A percentile compares a stretch with the other conserved stretches of the same genome.
Conservation (phyloP, 2,113 vertebrate genomes). For the Balaeniceps rex region DNA sequence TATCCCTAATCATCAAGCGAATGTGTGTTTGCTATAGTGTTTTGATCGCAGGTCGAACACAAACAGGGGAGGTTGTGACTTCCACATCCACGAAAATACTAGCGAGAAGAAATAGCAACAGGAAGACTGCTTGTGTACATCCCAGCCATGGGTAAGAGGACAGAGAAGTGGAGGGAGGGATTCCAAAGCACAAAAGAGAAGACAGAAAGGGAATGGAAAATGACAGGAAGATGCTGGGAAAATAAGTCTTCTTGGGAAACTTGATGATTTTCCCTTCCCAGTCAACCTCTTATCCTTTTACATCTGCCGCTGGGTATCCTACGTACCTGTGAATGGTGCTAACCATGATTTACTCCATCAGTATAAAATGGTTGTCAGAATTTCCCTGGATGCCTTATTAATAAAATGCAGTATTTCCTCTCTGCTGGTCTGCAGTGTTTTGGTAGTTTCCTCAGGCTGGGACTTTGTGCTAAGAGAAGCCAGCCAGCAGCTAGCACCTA, state of each 20-base stretch:
- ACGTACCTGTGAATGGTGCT: not conserved
- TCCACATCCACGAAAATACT: not conserved
- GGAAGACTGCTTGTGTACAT: not conserved
- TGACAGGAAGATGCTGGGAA: not conserved
- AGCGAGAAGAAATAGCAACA: not conserved
- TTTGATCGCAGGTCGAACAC: not conserved
- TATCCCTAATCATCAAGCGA: not conserved
- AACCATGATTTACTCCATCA: not conserved
- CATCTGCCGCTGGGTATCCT: not conserved
- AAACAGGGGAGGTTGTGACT: not conserved
- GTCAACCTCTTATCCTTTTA: not conserved
- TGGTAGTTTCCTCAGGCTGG: not conserved
- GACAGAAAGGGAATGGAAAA: not conserved
- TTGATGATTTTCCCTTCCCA: not conserved
- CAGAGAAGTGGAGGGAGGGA: not conserved
- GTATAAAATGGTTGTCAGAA: not conserved
- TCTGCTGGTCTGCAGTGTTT: not conserved
- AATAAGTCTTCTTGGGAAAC: not conserved
- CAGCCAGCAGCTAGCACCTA: not conserved
- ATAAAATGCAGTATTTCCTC: not conserved
- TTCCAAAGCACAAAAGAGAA: not conserved
- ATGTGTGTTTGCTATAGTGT: not conserved
- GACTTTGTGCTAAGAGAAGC: not conserved
- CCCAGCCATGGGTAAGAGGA: fast-evolving
- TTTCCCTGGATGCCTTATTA: not conserved